Evolutionary conservation across 2,888 invertebrate species (phyloP).

Genomic region (Dromius quadrimaculatus): DNA sequence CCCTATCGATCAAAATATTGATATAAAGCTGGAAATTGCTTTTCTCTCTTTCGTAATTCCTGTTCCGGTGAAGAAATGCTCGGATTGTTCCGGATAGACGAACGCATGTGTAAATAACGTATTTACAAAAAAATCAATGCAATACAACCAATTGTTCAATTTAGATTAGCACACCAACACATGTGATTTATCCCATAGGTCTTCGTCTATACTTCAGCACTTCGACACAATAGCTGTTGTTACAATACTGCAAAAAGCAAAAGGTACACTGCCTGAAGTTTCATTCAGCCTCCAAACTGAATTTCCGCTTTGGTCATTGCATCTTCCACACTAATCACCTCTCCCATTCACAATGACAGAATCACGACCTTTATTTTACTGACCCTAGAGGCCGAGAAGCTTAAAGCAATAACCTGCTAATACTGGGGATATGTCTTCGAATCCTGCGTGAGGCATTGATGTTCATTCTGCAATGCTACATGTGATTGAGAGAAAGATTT

Average conservation of each 20-base stretch:
- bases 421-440: too few species aligned
- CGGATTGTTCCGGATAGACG: slow-evolving; percentile 24
- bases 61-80: slow-evolving; percentile 15
- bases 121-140: slow-evolving; percentile 37
- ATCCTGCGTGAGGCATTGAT: too few species aligned
- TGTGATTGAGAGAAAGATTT: too few species aligned
- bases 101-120: slow-evolving; percentile 29
- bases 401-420: too few species aligned
- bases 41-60: slow-evolving; percentile 38
- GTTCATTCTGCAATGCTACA: too few species aligned
- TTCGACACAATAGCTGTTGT: background rate
- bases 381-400: too few species aligned
- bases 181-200: slow-evolving; percentile 19
- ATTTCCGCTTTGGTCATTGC: too few species aligned
- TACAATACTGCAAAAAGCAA: background rate
- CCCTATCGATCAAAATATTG: slow-evolving; percentile 37
- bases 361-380: too few species aligned
- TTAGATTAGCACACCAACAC: slow-evolving; percentile 22
- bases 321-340: too few species aligned
- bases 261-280: background rate
- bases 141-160: slow-evolving; percentile 35
- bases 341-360: too few species aligned
- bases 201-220: background rate
- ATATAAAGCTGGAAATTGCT: slow-evolving; percentile 32
- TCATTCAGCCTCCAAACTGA: too few species aligned